Base-by-base conservation (phyloP, 2,113 vertebrate genomes). In the Xenopus borealis region DNA sequence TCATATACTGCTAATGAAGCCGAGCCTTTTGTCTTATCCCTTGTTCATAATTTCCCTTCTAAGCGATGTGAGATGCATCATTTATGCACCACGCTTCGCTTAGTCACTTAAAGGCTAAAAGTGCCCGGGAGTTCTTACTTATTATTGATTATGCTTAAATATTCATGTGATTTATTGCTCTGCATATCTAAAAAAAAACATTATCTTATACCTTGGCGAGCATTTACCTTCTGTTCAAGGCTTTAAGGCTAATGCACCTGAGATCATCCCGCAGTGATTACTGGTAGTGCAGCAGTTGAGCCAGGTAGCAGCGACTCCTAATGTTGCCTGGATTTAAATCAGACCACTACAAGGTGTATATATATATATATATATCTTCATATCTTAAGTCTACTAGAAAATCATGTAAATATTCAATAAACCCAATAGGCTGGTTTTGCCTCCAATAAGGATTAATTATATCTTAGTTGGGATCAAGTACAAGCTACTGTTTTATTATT, bases 111-210 rank as follows among this genome's bases (percentile, higher is more conserved):
- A 30, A 69, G 63, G 62, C 46, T 52, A 17, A 79, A 30, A 33
- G 67, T 13, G 57, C 17, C 55, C 55, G 27, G 66, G 18, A 40
- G 62, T 27, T 72, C 18, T 62, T 62, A 57, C 23, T 53, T 69
- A 62, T 20, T 68, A 68, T 78, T 33, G 46, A 72, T 72, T 59
- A 14, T 67, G 63, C 44, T 72, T 13, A 78, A 78, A 72, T 20
- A 78, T 72, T 66, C 53, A 72, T 78, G 69, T 72, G 27, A 18
- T 47, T 33, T 19, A 47, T 13, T 19, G 17, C 47, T 62, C 18
- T 27, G 18, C 57, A 27, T 18, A 44, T 9, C 23, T 27, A 27
- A 12, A 19, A 61, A 19, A 50, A 62, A 62, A 62, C 72, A 62
- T 68, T 66, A 72, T 20, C 53, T 47, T n/a, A 46, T 69, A 67